Evolutionary conservation across 1,140 invertebrate species (phyloP).

Genomic region (Hyposmocoma kahamanoa): DNA sequence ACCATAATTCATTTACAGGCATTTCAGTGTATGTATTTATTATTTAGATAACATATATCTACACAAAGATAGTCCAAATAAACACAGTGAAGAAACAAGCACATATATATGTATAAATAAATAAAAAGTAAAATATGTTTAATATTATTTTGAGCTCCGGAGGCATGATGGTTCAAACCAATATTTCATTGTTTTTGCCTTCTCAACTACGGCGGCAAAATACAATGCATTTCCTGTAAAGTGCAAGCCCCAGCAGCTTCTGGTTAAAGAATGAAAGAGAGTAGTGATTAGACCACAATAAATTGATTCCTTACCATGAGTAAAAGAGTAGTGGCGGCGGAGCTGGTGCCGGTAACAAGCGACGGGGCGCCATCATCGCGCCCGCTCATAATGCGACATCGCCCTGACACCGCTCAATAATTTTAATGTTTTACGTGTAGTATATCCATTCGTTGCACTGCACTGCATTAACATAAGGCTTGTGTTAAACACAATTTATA

Average conservation of each 20-base stretch:
- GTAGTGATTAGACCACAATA: neutral
- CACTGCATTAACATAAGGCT: neutral
- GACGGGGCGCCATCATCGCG: constrained; percentile 45
- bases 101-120: too few species aligned
- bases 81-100: too few species aligned
- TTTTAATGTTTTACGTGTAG: neutral
- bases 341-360: constrained; percentile 19
- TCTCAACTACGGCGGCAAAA: too few species aligned
- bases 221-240: neutral
- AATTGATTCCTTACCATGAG: constrained; percentile 43
- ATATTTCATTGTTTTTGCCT: too few species aligned
- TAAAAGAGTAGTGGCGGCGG: constrained; percentile 27
- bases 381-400: constrained; percentile 55
- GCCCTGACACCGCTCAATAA: neutral
- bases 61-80: too few species aligned
- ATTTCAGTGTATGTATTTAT: too few species aligned
- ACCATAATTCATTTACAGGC: too few species aligned
- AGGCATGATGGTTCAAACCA: neutral
- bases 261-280: neutral
- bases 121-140: too few species aligned
- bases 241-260: neutral
- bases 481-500: neutral
- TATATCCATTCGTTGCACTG: neutral
- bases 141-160: neutral
- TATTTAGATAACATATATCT: too few species aligned